Percentiles rank a stretch among this genome's conserved stretches.
phyloP scores from a whole-genome alignment of 2,888 invertebrate genomes.

The Melanophora roralis region DNA sequence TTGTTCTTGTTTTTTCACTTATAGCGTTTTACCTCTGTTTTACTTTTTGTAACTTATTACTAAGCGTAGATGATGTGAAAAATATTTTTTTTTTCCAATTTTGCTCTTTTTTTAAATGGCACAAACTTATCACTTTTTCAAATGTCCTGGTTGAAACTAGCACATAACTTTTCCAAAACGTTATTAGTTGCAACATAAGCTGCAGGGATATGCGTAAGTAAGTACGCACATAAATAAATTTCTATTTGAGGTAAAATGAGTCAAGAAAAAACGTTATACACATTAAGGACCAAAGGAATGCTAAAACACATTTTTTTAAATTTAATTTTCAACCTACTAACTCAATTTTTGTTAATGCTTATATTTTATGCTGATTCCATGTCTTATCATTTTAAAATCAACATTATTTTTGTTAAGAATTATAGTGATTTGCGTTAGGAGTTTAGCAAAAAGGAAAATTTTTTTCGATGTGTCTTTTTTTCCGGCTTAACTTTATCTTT shows the following conservation, averaged over 20 bases:
- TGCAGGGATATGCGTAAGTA: too few species aligned
- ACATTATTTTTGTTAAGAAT: slow-evolving; percentile 45
- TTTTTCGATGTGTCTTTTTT: slow-evolving; percentile 40
- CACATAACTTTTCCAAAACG: too few species aligned
- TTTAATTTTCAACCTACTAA: slow-evolving; percentile 34
- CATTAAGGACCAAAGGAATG: background rate
- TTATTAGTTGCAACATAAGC: too few species aligned
- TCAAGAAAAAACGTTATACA: background rate
- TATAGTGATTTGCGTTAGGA: slow-evolving; percentile 42
- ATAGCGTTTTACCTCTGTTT: too few species aligned
- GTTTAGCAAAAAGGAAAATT: slow-evolving; percentile 11
- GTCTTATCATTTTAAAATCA: slow-evolving; percentile 37
- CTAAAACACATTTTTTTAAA: background rate
- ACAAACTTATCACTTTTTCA: too few species aligned
- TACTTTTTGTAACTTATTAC: too few species aligned
- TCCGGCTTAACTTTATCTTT: slow-evolving; percentile 10
- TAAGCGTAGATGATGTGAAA: too few species aligned
- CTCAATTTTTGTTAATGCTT: slow-evolving; percentile 47
- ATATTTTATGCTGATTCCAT: background rate
- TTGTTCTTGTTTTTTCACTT: too few species aligned
- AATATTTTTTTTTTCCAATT: too few species aligned
- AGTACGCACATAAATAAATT: background rate
- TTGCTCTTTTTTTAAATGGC: too few species aligned
- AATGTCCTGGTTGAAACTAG: too few species aligned
- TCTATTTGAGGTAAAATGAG: too few species aligned